phyloP scores from a whole-genome alignment of 2,113 vertebrate genomes.

The Ancistrus triradiatus region DNA sequence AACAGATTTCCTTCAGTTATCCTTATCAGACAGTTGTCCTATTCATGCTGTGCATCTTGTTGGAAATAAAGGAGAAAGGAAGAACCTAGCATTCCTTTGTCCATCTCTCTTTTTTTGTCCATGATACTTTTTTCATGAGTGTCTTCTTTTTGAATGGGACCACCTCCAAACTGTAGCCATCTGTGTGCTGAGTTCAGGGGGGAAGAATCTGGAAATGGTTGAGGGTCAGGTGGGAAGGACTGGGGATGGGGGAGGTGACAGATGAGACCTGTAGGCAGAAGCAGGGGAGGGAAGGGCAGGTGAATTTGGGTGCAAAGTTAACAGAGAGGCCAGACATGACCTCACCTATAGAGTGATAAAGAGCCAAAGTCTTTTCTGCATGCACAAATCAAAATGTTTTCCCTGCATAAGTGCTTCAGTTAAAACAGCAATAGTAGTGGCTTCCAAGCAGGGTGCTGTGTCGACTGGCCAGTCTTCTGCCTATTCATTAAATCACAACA shows the following conservation, averaged over 20 bases:
- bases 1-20: slow-evolving; percentile 48
- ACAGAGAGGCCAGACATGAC: slow-evolving; percentile 39
- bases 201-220: slow-evolving; percentile 22
- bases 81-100: slow-evolving; percentile 41
- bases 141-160: slow-evolving; percentile 43
- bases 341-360: slow-evolving; percentile 24
- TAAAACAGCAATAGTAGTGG: neutral
- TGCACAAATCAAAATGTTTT: slow-evolving; percentile 5
- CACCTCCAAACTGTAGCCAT: slow-evolving; percentile 38
- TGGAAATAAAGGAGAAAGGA: slow-evolving; percentile 30
- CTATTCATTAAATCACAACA: neutral
- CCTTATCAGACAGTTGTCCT: slow-evolving; percentile 63
- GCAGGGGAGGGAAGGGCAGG: slow-evolving; percentile 5
- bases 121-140: slow-evolving; percentile 24
- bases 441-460: slow-evolving; percentile 4
- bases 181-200: slow-evolving; percentile 24
- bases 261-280: slow-evolving; percentile 32
- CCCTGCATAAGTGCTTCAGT: neutral
- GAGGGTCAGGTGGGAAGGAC: slow-evolving; percentile 20
- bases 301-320: slow-evolving; percentile 42
- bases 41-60: slow-evolving; percentile 56
- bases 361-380: slow-evolving; percentile 11
- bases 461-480: neutral
- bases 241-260: slow-evolving; percentile 23
- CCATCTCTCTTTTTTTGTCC: slow-evolving; percentile 24